phyloP scores from a whole-genome alignment of 2,113 vertebrate genomes.

The Indicator indicator region DNA sequence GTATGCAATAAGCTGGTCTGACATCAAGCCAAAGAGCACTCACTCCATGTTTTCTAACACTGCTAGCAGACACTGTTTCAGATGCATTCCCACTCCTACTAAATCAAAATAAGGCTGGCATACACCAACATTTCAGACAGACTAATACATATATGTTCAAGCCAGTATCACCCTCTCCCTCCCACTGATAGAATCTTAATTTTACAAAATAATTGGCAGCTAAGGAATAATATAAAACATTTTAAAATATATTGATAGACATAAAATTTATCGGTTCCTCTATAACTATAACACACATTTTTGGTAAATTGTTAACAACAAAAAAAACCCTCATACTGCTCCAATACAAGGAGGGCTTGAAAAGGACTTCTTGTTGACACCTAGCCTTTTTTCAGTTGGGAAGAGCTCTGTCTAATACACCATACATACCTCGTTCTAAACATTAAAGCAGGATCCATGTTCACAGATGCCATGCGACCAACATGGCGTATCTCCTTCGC shows the following conservation, averaged over 20 bases:
- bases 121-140: neutral
- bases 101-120: neutral
- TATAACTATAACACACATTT: neutral
- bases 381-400: neutral
- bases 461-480: slow-evolving; percentile 96
- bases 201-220: neutral
- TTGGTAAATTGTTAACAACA: neutral
- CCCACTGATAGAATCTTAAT: neutral
- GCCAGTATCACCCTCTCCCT: neutral
- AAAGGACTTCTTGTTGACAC: neutral
- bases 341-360: neutral
- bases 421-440: slow-evolving; percentile 90
- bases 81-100: neutral
- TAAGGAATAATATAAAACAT: neutral
- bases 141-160: neutral
- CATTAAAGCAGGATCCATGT: slow-evolving; percentile 99
- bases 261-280: neutral
- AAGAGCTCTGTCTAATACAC: neutral
- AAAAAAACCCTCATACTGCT: neutral
- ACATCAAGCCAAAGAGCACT: neutral
- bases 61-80: neutral
- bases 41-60: neutral
- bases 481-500: slow-evolving; percentile 98
- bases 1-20: slow-evolving; percentile 15
- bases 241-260: neutral